Percentiles rank a stretch among this genome's conserved stretches.
Evolutionary conservation across 2,888 invertebrate species (phyloP).

Genomic region (Flabesymbios commensalis): DNA sequence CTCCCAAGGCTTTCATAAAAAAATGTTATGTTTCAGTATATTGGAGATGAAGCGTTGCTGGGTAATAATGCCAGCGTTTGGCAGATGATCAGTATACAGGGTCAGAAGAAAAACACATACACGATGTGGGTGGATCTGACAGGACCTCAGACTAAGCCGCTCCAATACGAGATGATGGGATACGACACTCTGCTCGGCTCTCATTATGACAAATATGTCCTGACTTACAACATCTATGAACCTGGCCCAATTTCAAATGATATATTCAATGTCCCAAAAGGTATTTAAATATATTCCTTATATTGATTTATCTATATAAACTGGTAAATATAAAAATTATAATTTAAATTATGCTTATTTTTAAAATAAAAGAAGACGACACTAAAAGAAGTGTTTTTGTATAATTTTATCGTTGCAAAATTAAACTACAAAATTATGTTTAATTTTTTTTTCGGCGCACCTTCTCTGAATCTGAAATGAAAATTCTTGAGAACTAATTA

Average conservation of each 20-base stretch:
- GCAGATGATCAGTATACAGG: conserved; percentile 72
- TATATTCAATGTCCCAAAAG: conserved; percentile 19
- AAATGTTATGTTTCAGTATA: conserved; percentile 29
- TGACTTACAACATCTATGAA: conserved; percentile 79
- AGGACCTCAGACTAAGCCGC: conserved; percentile 66
- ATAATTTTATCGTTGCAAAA: not conserved
- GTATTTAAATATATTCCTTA: no score
- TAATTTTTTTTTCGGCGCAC: not conserved
- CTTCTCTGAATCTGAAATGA: no score
- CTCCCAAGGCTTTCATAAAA: no score
- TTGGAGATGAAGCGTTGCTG: conserved; percentile 64
- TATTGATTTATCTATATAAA: no score
- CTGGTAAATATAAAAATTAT: no score
- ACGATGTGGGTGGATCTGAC: conserved; percentile 75
- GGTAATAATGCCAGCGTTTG: conserved; percentile 79
- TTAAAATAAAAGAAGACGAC: conserved; percentile 39
- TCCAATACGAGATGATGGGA: conserved; percentile 91
- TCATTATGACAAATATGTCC: conserved; percentile 92
- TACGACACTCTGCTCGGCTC: conserved; percentile 90
- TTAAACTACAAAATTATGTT: not conserved
- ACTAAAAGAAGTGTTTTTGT: not conserved
- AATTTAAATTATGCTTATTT: no score
- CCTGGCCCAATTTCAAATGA: conserved; percentile 64
- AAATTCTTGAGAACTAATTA: no score
- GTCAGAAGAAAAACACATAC: conserved; percentile 84